These are phyloP conservation scores for Baryphthengus martii DNA, from an alignment of 2,113 vertebrate species.

Conservation along the genomic window DNA sequence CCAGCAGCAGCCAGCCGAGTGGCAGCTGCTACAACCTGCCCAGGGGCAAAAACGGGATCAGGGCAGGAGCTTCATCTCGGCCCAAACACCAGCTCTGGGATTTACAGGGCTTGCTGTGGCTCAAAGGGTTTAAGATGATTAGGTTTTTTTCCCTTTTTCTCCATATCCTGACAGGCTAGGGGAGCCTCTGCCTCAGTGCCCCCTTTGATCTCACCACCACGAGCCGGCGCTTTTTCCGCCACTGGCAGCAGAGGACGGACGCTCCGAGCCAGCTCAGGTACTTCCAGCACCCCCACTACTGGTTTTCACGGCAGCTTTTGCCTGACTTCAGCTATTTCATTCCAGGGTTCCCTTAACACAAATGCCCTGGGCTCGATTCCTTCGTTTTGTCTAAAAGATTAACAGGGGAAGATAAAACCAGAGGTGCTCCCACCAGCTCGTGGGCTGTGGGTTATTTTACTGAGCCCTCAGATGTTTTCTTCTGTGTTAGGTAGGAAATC, in stretches of 20 bases:
- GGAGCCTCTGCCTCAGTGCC: rapidly evolving
- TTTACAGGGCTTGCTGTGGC: neutral
- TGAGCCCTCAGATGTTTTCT: neutral
- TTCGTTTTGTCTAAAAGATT: neutral
- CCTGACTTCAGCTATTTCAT: neutral
- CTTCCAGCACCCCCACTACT: neutral
- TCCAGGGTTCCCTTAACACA: neutral
- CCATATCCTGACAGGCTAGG: neutral
- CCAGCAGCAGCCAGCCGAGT: neutral
- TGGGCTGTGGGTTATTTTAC: neutral
- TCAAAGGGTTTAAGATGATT: neutral
- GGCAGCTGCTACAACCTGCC: neutral
- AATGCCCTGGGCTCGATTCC: neutral
- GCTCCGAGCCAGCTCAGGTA: neutral
- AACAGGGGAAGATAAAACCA: neutral
- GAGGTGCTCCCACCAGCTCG: neutral
- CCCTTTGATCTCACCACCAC: rapidly evolving
- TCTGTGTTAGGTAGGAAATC: neutral
- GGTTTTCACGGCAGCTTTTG: neutral
- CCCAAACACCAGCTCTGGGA: neutral
- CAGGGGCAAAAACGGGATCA: rapidly evolving
- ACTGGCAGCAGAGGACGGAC: neutral
- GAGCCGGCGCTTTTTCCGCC: rapidly evolving
- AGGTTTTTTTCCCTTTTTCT: neutral
- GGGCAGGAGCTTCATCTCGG: neutral